Conservation (phyloP, 1,140 invertebrate species). For the Diabrotica virgifera region DNA sequence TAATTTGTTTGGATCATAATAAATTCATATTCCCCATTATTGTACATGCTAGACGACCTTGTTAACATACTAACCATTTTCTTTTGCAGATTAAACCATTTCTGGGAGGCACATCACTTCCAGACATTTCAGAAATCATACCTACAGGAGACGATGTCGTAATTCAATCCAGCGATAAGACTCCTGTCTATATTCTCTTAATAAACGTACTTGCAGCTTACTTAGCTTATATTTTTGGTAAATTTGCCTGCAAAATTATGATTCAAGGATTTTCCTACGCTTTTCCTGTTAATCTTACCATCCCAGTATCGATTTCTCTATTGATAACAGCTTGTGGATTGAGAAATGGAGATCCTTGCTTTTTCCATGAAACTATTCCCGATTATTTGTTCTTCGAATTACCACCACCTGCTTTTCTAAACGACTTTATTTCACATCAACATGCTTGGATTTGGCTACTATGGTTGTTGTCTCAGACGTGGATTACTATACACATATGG, state of each 20-base stretch:
- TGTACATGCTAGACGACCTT: background rate
- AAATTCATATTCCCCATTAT: no score
- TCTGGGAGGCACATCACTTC: conserved; percentile 56
- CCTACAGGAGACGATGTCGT: conserved; percentile 68
- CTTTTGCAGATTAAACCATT: conserved; percentile 55
- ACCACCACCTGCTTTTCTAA: conserved; percentile 75
- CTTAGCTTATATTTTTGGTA: conserved; percentile 87
- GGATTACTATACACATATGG: conserved; percentile 97
- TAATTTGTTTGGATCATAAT: background rate
- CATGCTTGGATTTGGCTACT: conserved; percentile 91
- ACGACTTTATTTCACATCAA: conserved; percentile 81
- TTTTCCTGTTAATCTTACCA: conserved; percentile 88
- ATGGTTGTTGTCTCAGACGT: conserved; percentile 92
- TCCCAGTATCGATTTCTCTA: conserved; percentile 84
- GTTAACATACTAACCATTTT: background rate
- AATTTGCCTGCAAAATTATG: conserved; percentile 94
- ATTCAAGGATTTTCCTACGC: conserved; percentile 96
- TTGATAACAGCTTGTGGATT: conserved; percentile 86
- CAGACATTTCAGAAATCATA: conserved; percentile 71
- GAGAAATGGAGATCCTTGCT: conserved; percentile 80
- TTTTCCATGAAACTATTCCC: conserved; percentile 80
- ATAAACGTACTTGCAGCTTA: conserved; percentile 82
- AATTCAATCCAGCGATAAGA: conserved; percentile 65
- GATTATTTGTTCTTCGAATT: conserved; percentile 89
- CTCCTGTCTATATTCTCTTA: conserved; percentile 74